phyloP scores from a whole-genome alignment of 1,140 invertebrate genomes.

The Drosophila rufa region DNA sequence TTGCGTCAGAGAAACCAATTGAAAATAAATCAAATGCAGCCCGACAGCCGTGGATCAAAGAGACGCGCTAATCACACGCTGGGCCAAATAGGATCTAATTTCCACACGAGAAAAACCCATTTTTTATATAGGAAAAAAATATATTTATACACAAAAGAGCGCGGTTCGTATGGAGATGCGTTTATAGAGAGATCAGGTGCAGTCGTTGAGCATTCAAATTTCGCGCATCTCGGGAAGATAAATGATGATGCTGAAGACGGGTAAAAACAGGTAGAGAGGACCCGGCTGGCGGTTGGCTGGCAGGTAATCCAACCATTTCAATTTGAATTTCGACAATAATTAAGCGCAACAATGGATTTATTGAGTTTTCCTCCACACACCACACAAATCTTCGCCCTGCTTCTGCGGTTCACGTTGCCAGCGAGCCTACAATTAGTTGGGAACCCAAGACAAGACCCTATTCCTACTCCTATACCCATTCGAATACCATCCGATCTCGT shows the following conservation, averaged over 20 bases:
- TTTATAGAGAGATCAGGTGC: conserved; percentile 77
- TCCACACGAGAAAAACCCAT: conserved; percentile 70
- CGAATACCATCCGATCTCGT: conserved; percentile 40
- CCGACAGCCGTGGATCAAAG: conserved; percentile 64
- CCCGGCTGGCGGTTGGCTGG: conserved; percentile 17
- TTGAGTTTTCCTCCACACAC: conserved; percentile 60
- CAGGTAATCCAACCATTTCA: conserved; percentile 62
- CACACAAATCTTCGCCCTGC: conserved; percentile 25
- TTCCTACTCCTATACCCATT: conserved; percentile 9
- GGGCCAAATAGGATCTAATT: conserved; percentile 83
- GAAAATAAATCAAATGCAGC: conserved; percentile 78
- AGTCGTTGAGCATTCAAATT: conserved; percentile 74
- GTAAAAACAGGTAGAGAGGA: conserved; percentile 20
- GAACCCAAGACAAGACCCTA: conserved; percentile 25
- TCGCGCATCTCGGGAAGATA: conserved; percentile 75
- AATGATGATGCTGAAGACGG: conserved; percentile 58
- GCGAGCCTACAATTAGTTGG: conserved; percentile 75
- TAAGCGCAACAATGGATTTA: conserved; percentile 82
- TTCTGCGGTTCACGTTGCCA: conserved; percentile 57
- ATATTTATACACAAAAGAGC: conserved; percentile 1
- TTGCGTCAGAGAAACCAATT: conserved; percentile 49
- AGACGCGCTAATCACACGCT: conserved; percentile 79
- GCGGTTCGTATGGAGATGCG: conserved; percentile 35
- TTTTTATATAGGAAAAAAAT: conserved; percentile 43
- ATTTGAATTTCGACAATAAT: conserved; percentile 83